Evolutionary conservation across 2,888 invertebrate genomes (phyloP), one percentile per base, ranked within the genome.

Genomic region (Scaptomyza polygonia): DNA sequence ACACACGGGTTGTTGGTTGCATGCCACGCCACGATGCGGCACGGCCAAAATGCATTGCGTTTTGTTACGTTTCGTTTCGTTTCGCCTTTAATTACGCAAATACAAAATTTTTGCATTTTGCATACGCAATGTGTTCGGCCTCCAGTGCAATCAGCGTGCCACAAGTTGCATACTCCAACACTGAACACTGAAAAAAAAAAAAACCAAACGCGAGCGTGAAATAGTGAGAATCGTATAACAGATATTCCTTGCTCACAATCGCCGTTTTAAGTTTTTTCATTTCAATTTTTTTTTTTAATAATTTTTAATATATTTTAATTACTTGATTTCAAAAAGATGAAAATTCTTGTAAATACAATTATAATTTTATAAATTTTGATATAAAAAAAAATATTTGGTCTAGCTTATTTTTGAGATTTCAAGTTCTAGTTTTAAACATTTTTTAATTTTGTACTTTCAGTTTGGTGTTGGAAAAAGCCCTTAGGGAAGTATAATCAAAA

Each of bases 11-110:
- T 32, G 47, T 47, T 36, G 49, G 42, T 39, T 36, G 71, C 54
- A 51, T 68, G 65, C 65, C 39, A 45, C 42, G 32, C 7, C n/a
- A 34, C 34, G 12, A 34, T 34, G 34, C 40, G 34, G 36, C 21
- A 36, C 11, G 30, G 57, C 49, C 47, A 30, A 47, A 44, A 52
- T 36, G 45, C 21, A 32, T 36, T 32, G 16, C 9, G 30, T 30
- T 18, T 3, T 12, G 12, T 32, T 62, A 0, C 12, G 32, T 32
- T 32, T 11, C 18, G 34, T 34, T 29, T 29, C 3, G 18, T 32
- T 32, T 59, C 55, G 45, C 67, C 64, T 77, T 64, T 70, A 77
- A 86, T 80, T 82, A 67, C 59, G 66, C 67, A 86, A 70, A 67
- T 72, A 55, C 79, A 69, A 63, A 67, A 76, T 72, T 79, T 76